Conservation (phyloP, 2,113 vertebrate species). For the Pterocles burchelli region DNA sequence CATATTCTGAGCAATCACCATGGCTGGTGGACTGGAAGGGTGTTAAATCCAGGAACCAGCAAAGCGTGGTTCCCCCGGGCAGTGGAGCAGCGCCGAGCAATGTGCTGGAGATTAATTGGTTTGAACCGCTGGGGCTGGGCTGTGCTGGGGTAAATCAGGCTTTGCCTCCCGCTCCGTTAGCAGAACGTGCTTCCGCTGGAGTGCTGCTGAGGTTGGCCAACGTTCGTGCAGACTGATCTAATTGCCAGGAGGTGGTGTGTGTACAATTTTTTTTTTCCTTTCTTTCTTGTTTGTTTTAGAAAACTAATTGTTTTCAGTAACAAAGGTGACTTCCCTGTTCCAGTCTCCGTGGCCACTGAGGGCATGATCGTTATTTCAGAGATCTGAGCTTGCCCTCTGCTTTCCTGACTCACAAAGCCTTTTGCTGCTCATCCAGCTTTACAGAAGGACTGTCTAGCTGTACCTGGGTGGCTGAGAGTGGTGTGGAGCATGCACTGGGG, state of each 20-base stretch:
- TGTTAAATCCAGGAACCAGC: not conserved
- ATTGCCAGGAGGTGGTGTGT: not conserved
- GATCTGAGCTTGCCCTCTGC: not conserved
- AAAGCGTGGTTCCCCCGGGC: rapidly evolving
- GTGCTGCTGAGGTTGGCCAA: not conserved
- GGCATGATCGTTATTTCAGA: not conserved
- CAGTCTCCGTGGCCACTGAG: not conserved
- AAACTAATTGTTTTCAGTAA: not conserved
- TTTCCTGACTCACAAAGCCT: not conserved
- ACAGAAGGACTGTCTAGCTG: not conserved
- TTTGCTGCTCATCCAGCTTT: not conserved
- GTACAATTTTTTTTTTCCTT: not conserved
- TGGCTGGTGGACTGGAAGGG: not conserved
- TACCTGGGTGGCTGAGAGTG: not conserved
- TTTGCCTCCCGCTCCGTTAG: rapidly evolving
- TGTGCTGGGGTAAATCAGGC: not conserved
- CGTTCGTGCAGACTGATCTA: not conserved
- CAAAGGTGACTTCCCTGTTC: not conserved
- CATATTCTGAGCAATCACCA: rapidly evolving
- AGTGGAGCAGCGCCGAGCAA: not conserved
- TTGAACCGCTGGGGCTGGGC: not conserved
- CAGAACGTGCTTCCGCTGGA: not conserved
- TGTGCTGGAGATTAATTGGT: rapidly evolving
- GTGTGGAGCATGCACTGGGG: not conserved
- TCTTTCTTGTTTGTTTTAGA: not conserved